Evolutionary conservation across 1,140 invertebrate species (phyloP).

Genomic region (Drosophila mojavensis): DNA sequence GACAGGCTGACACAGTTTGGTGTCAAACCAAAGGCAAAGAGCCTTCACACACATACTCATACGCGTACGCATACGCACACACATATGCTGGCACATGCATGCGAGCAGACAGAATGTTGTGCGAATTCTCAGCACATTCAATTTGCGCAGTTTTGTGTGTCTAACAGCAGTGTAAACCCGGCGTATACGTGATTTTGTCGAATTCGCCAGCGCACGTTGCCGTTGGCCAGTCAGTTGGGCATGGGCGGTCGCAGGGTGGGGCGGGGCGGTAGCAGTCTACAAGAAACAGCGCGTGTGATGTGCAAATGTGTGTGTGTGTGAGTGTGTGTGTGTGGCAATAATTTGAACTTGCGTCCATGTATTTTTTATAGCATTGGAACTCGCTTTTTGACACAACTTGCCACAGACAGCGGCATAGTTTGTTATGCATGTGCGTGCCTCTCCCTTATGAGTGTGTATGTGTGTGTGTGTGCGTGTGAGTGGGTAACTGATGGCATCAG

Average conservation of each 20-base stretch:
- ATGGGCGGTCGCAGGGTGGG: neutral
- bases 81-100: neutral
- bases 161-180: conserved; percentile 74
- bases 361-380: conserved; percentile 50
- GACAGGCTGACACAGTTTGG: conserved; percentile 80
- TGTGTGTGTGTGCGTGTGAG: neutral
- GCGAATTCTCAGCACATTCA: conserved; percentile 67
- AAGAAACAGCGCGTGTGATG: conserved; percentile 38
- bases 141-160: conserved; percentile 62
- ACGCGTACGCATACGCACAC: no score
- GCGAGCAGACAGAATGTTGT: conserved; percentile 50
- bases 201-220: conserved; percentile 75
- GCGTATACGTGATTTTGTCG: conserved; percentile 80
- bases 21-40: conserved; percentile 63
- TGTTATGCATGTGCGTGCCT: conserved; percentile 74
- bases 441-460: neutral
- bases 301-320: conserved; percentile 56
- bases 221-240: conserved; percentile 12
- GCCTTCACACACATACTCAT: conserved; percentile 5
- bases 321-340: conserved; percentile 29
- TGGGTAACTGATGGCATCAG: conserved; percentile 48
- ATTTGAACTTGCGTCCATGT: conserved; percentile 54
- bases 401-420: conserved; percentile 58
- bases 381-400: conserved; percentile 53
- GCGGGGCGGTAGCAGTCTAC: neutral